Base-by-base conservation (phyloP, 1,140 invertebrate species). In the Onthophagus taurus region DNA sequence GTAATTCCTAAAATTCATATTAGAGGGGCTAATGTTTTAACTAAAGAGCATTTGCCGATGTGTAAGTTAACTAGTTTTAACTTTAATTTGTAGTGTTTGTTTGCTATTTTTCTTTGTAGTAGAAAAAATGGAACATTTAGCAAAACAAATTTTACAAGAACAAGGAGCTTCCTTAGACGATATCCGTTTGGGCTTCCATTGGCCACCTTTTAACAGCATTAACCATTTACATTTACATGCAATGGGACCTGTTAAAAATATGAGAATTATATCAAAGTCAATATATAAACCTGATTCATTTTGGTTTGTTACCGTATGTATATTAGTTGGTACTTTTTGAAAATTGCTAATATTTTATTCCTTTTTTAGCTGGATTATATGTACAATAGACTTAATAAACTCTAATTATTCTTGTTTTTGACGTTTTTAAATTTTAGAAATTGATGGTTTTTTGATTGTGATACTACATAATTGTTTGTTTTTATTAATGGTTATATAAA, bases 141-240 rank as follows among this genome's bases (percentile, higher is more conserved):
- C 73, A 2, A 66, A 78, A 58, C 57, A 72, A 49, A 63, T 79
- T 17, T 48, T 77, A 4, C 51, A 63, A 35, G 66, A 75, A 19
- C 64, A 76, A 45, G 67, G 64, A 19, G 61, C 76, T 11, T 58
- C 75, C 43, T 38, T 70, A 2, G 55, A 65, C 3, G 76, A 81
- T 54, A 69, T 69, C 3, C 73, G 83, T 30, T 76, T 85, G 34
- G 91, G 91, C 1, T 95, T 92, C 62, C 90, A 95, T 59, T 86
- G 86, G 81, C 89, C 91, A 14, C 91, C 91, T 1, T 94, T 93
- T 63, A 80, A 83, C 35, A 80, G 79, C 5, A 74, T 96, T 0
- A 63, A 68, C 36, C 91, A 96, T 68, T 68, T 95, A 2, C 90
- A 95, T 67, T 66, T 96, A 23, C 91, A 96, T 53, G 76, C 82